A percentile compares a stretch with the other conserved stretches of the same genome.
Conservation (phyloP, 2,888 invertebrate genomes). For the Stramonita haemastoma region DNA sequence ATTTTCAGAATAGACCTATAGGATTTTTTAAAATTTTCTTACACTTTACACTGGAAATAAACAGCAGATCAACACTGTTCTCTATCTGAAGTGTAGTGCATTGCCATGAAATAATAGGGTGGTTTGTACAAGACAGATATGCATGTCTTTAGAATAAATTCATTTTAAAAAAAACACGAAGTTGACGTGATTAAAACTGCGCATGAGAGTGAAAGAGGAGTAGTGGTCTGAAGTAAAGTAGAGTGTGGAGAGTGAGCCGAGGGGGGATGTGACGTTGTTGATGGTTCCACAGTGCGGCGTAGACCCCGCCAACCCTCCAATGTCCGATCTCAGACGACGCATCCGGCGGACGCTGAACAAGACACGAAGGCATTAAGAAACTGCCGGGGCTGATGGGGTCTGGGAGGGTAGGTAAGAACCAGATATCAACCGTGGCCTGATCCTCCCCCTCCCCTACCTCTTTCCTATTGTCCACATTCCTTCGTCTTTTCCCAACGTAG, state of each 20-base stretch:
- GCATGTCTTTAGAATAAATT: too few relatives aligned
- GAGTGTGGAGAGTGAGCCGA: not conserved
- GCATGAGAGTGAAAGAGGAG: too few relatives aligned
- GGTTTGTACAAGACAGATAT: too few relatives aligned
- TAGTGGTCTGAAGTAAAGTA: too few relatives aligned
- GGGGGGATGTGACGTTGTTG: conserved; percentile 34
- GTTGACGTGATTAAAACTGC: too few relatives aligned
- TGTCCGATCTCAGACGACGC: conserved; percentile 50
- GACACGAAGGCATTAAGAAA: conserved; percentile 41
- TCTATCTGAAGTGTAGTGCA: too few relatives aligned
- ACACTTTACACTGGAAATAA: too few relatives aligned
- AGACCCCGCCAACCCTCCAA: conserved; percentile 46
- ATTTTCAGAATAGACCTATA: too few relatives aligned
- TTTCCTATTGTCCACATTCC: not conserved
- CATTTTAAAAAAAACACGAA: too few relatives aligned
- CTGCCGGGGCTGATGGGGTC: not conserved
- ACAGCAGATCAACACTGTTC: too few relatives aligned
- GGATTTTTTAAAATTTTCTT: too few relatives aligned
- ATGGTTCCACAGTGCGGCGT: conserved; percentile 46
- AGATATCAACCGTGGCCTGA: not conserved
- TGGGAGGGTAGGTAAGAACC: conserved; percentile 43
- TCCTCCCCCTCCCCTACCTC: not conserved
- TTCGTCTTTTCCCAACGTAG: not conserved
- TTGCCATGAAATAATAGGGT: too few relatives aligned
- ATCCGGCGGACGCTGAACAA: conserved; percentile 50